Conservation (phyloP, 2,797 vertebrate species). For the Benthosema pterotum region DNA sequence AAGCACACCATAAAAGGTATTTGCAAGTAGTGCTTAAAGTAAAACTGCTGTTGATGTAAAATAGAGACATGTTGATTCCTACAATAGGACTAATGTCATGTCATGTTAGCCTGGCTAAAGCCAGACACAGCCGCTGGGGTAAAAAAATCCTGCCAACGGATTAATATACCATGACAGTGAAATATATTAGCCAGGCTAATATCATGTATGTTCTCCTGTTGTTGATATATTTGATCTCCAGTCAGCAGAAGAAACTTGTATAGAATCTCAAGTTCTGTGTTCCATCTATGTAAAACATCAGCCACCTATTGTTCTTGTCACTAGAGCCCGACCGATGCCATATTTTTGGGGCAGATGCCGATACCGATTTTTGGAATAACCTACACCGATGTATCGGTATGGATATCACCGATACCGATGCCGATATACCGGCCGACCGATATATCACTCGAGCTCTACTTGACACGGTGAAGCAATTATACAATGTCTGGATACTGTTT, state of each 20-base stretch:
- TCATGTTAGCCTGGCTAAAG: no score
- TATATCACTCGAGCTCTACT: no score
- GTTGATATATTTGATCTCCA: not conserved
- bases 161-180: no score
- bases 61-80: not conserved
- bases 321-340: no score
- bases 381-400: no score
- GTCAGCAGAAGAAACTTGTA: conserved; percentile 6
- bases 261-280: not conserved
- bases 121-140: no score
- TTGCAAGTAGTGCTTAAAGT: not conserved
- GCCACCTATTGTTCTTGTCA: conserved; percentile 2
- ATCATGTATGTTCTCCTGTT: not conserved
- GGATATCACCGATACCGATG: no score
- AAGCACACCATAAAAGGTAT: not conserved
- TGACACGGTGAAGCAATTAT: not conserved
- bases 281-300: not conserved
- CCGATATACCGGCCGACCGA: no score
- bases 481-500: conserved; percentile 25
- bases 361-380: no score
- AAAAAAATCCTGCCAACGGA: no score
- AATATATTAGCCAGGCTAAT: no score
- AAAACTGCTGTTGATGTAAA: not conserved
- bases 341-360: no score
- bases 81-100: not conserved